A percentile compares a stretch with the other conserved stretches of the same genome.
phyloP scores from a whole-genome alignment of 2,113 vertebrate genomes.

The Dolichallabes microphthalmus region DNA sequence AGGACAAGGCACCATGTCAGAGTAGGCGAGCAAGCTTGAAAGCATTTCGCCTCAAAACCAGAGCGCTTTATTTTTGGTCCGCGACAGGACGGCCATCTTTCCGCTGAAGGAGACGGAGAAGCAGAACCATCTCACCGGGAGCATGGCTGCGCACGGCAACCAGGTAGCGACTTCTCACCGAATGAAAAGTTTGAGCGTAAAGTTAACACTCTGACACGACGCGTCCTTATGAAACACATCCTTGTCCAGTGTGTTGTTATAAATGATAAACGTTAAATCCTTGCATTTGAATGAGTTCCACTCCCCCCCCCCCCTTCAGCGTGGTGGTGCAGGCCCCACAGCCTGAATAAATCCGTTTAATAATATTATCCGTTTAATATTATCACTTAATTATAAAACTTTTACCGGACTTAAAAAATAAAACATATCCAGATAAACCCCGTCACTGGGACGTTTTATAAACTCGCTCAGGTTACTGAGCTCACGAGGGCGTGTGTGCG shows the following conservation, averaged over 20 bases:
- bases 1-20: slow-evolving; percentile 58
- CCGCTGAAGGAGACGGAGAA: background rate
- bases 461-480: background rate
- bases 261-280: background rate
- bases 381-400: background rate
- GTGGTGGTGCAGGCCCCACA: slow-evolving; percentile 64
- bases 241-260: background rate
- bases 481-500: slow-evolving; percentile 54
- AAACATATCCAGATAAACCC: background rate
- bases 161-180: slow-evolving; percentile 68
- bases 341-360: slow-evolving; percentile 60
- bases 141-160: slow-evolving; percentile 79
- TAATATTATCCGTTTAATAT: background rate
- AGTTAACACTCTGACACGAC: background rate
- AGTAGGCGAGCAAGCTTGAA: slow-evolving; percentile 62
- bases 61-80: slow-evolving; percentile 9
- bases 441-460: background rate
- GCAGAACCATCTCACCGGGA: slow-evolving; percentile 67
- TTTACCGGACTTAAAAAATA: background rate
- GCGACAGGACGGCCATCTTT: slow-evolving; percentile 7
- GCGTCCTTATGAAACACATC: background rate
- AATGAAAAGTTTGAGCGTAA: too few species aligned
- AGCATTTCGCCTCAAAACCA: slow-evolving; percentile 37
- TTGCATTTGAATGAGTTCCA: background rate
- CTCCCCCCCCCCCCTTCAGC: slow-evolving; percentile 48